phyloP scores from a whole-genome alignment of 2,888 invertebrate genomes.

The Drosophila ezoana region DNA sequence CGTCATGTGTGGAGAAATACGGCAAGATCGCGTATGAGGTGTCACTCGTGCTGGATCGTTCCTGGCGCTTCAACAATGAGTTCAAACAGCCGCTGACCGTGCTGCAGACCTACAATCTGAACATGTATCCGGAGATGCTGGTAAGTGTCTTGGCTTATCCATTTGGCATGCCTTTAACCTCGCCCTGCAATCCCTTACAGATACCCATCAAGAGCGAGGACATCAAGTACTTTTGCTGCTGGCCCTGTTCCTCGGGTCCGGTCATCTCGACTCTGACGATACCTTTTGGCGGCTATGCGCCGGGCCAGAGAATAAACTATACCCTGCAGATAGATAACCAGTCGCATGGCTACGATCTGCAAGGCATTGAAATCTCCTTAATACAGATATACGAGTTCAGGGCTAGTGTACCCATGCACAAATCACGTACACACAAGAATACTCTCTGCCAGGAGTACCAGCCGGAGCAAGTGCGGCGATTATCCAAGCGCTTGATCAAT shows the following conservation, averaged over 20 bases:
- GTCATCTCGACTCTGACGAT: slow-evolving; percentile 77
- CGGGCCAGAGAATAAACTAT: slow-evolving; percentile 89
- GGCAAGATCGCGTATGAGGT: slow-evolving; percentile 91
- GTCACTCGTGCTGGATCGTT: slow-evolving; percentile 88
- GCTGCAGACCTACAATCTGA: slow-evolving; percentile 91
- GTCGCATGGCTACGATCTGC: slow-evolving; percentile 85
- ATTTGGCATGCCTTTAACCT: background rate
- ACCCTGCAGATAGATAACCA: slow-evolving; percentile 89
- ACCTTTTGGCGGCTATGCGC: slow-evolving; percentile 89
- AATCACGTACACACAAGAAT: slow-evolving; percentile 32
- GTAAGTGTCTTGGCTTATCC: slow-evolving; percentile 83
- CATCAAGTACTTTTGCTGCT: slow-evolving; percentile 68
- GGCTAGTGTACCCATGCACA: slow-evolving; percentile 50
- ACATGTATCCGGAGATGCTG: slow-evolving; percentile 88
- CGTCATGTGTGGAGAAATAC: slow-evolving; percentile 90
- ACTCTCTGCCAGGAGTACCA: slow-evolving; percentile 36
- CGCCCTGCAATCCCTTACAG: slow-evolving; percentile 23
- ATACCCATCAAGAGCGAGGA: slow-evolving; percentile 52
- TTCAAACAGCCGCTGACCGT: slow-evolving; percentile 87
- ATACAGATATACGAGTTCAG: slow-evolving; percentile 55
- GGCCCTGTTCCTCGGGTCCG: slow-evolving; percentile 68
- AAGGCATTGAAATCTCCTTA: slow-evolving; percentile 54
- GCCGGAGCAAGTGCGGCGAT: slow-evolving; percentile 51
- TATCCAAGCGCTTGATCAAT: slow-evolving; percentile 56
- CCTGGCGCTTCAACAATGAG: slow-evolving; percentile 88